Evolutionary conservation across 1,140 invertebrate genomes (phyloP).

Genomic region (Diuraphis noxia): DNA sequence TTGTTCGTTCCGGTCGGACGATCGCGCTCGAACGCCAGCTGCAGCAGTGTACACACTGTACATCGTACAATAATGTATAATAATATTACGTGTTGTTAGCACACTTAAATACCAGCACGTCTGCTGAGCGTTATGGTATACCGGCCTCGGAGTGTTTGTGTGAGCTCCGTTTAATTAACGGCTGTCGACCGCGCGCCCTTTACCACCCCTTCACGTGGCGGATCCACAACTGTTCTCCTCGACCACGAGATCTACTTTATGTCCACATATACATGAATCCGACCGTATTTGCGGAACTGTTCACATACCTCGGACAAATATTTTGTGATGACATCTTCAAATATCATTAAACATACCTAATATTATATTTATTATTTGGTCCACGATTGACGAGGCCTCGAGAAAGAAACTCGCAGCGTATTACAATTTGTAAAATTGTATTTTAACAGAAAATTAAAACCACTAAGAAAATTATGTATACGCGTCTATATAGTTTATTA

Average conservation of each 20-base stretch:
- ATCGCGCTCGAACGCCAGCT: background rate
- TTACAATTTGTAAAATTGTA: background rate
- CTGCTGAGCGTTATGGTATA: background rate
- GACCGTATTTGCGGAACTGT: background rate
- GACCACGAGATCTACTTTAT: background rate
- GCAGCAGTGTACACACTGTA: background rate
- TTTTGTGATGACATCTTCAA: background rate
- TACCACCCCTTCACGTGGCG: background rate
- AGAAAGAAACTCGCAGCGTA: too few relatives aligned
- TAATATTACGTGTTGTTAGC: background rate
- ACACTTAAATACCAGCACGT: background rate
- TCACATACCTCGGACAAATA: background rate
- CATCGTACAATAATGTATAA: background rate
- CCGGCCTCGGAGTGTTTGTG: background rate
- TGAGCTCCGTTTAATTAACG: background rate
- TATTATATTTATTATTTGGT: background rate
- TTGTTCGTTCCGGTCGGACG: constrained; percentile 8
- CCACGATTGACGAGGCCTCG: too few relatives aligned
- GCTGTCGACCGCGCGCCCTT: too few relatives aligned
- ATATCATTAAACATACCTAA: background rate
- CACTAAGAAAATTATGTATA: background rate
- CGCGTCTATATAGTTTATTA: background rate
- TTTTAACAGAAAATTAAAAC: background rate
- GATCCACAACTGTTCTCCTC: background rate
- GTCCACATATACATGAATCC: background rate